Evolutionary conservation across 2,888 invertebrate species (phyloP).

Genomic region (Parapristionchus giblindavisi): DNA sequence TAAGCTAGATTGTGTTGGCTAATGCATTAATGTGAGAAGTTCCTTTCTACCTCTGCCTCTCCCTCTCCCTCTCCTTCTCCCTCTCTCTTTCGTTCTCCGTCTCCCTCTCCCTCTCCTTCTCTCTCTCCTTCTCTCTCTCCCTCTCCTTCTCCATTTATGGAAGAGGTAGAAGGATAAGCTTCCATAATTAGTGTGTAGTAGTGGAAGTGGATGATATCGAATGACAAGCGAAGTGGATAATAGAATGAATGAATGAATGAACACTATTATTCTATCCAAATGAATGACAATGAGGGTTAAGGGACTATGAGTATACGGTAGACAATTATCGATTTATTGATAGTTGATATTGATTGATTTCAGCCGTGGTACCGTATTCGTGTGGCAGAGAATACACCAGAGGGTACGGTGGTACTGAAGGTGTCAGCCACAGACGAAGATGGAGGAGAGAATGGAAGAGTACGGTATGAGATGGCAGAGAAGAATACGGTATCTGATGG

Average conservation of each 20-base stretch:
- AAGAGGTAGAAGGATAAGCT: conserved; percentile 10
- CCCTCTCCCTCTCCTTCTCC: background rate
- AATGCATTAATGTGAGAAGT: too few species aligned
- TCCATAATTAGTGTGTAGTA: conserved; percentile 7
- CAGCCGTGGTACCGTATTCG: conserved; percentile 57
- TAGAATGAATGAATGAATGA: conserved; percentile 11
- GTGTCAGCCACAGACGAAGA: conserved; percentile 63
- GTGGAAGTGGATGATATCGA: conserved; percentile 1
- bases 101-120: background rate
- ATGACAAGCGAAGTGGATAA: conserved; percentile 5
- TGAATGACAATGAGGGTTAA: conserved; percentile 8
- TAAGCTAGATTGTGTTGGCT: too few species aligned
- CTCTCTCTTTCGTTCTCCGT: background rate
- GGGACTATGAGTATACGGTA: conserved; percentile 24
- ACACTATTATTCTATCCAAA: background rate
- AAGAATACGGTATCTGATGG: conserved; percentile 78
- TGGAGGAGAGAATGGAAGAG: conserved; percentile 59
- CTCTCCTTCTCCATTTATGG: too few species aligned
- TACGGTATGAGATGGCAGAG: conserved; percentile 49
- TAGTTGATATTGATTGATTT: conserved; percentile 32
- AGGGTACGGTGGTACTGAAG: conserved; percentile 54
- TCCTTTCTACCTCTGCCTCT: background rate
- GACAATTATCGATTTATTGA: conserved; percentile 10
- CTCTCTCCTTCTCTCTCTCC: background rate
- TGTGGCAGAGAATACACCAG: conserved; percentile 52